Conservation (phyloP, 2,113 vertebrate species). For the Atractosteus spatula region DNA sequence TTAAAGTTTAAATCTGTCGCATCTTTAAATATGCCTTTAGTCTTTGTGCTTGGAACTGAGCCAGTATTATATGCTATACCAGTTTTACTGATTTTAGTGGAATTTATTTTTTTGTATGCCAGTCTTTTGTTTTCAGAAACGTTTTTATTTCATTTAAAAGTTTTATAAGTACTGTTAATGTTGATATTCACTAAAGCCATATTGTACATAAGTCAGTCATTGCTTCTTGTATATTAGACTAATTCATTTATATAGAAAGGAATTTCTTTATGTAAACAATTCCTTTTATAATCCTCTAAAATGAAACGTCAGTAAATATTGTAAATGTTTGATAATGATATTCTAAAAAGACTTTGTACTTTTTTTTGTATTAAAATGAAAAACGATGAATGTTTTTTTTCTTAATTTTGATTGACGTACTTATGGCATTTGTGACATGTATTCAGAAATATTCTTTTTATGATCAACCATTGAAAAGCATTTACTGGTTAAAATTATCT, state of each 20-base stretch:
- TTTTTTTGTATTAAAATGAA: conserved; percentile 49
- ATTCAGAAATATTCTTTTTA: too few relatives aligned
- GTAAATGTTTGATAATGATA: conserved; percentile 30
- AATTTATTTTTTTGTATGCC: not conserved
- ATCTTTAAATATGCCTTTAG: not conserved
- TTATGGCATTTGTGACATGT: too few relatives aligned
- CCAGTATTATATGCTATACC: not conserved
- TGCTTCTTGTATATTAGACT: too few relatives aligned
- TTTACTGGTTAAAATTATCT: too few relatives aligned
- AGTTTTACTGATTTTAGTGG: too few relatives aligned
- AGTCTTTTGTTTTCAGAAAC: not conserved
- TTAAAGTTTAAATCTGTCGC: too few relatives aligned
- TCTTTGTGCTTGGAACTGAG: not conserved
- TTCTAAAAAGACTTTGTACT: conserved; percentile 35
- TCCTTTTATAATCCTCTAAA: not conserved
- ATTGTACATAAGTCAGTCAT: not conserved
- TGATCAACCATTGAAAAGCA: too few relatives aligned
- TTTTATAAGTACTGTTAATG: too few relatives aligned
- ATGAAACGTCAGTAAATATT: not conserved
- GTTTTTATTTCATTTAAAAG: too few relatives aligned
- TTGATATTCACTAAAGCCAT: conserved; percentile 5
- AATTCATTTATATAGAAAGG: not conserved
- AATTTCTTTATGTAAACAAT: too few relatives aligned
- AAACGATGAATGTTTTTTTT: not conserved
- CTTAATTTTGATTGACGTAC: too few relatives aligned